A percentile compares a stretch with the other conserved stretches of the same genome.
Conservation (phyloP, 2,113 vertebrate species). For the Cololabis saira region DNA sequence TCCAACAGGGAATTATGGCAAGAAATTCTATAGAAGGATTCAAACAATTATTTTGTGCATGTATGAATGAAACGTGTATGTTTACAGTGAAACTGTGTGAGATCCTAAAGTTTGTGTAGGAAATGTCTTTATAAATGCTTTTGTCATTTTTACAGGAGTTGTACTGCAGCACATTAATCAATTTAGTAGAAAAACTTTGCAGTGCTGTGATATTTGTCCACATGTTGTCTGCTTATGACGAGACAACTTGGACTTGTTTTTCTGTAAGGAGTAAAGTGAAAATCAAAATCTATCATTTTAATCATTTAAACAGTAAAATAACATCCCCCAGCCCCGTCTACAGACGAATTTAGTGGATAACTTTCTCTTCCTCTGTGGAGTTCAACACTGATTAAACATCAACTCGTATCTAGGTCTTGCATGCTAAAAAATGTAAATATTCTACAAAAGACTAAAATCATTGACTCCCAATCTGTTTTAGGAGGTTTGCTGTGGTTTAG, state of each 20-base stretch:
- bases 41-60: background rate
- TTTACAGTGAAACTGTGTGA: background rate
- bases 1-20: slow-evolving; percentile 11
- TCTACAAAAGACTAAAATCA: slow-evolving; percentile 21
- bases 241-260: background rate
- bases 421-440: slow-evolving; percentile 44
- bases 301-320: background rate
- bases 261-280: background rate
- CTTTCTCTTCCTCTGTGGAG: background rate
- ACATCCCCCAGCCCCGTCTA: background rate
- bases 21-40: background rate
- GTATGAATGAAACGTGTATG: background rate
- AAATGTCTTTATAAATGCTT: background rate
- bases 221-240: background rate
- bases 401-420: slow-evolving; percentile 21
- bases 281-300: background rate
- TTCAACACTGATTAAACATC: slow-evolving; percentile 18
- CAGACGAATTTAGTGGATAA: background rate
- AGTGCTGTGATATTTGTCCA: background rate
- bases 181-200: no score
- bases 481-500: slow-evolving; percentile 35
- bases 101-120: no score
- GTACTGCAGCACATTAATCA: background rate
- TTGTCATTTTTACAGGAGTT: background rate
- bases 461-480: slow-evolving; percentile 22